phyloP scores from a whole-genome alignment of 2,797 vertebrate genomes.

The Caiman crocodilus region DNA sequence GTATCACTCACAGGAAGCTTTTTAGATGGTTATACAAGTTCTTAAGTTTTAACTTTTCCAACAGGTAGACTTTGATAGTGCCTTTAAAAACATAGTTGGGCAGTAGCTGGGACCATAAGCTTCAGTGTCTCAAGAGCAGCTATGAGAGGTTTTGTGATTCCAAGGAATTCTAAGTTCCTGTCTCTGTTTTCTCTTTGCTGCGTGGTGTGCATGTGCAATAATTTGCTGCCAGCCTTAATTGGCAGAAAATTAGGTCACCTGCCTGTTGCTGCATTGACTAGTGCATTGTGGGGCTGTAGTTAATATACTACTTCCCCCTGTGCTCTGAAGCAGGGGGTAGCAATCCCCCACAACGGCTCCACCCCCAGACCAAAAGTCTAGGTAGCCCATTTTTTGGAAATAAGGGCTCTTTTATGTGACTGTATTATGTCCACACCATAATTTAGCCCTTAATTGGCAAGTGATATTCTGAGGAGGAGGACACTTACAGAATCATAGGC shows the following conservation, averaged over 20 bases:
- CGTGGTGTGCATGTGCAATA: neutral
- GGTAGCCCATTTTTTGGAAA: neutral
- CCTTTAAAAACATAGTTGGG: neutral
- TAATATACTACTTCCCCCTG: neutral
- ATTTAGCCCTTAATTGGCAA: neutral
- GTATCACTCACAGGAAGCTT: conserved; percentile 1
- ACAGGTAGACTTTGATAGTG: neutral
- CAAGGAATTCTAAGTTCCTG: neutral
- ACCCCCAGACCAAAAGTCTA: neutral
- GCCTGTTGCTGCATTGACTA: neutral
- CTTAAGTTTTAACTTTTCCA: neutral
- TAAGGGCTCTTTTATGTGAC: neutral
- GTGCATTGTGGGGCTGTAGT: neutral
- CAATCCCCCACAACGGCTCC: neutral
- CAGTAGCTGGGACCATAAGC: neutral
- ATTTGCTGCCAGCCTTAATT: neutral
- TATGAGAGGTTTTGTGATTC: neutral
- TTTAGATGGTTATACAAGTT: neutral
- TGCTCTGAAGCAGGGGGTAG: neutral
- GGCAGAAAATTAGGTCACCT: neutral
- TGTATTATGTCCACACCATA: neutral
- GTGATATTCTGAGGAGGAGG: neutral
- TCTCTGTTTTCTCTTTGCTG: neutral
- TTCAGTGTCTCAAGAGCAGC: neutral
- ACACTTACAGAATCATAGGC: neutral